A percentile compares a stretch with the other conserved stretches of the same genome.
phyloP scores from a whole-genome alignment of 2,113 vertebrate species.

The Zosterops pallidus region DNA sequence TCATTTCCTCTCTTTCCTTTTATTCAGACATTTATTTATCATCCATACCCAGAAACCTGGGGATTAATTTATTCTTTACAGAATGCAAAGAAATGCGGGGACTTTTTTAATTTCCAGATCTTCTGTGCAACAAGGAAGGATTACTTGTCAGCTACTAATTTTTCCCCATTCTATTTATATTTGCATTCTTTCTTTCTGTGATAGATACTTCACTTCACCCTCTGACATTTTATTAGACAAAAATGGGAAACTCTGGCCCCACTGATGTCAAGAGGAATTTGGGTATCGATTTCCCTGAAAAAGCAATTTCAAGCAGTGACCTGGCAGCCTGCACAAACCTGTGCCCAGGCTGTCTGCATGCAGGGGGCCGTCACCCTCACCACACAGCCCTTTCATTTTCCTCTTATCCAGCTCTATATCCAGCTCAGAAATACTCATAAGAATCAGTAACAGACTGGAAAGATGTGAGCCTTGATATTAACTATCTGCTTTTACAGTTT shows the following conservation, averaged over 20 bases:
- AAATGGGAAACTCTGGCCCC: background rate
- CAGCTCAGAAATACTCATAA: background rate
- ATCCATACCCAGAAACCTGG: constrained; percentile 7
- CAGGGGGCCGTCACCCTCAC: background rate
- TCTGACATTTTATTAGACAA: constrained; percentile 26
- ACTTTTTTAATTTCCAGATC: background rate
- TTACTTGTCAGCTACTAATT: background rate
- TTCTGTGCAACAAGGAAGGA: background rate
- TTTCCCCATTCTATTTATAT: background rate
- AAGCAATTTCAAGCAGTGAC: background rate
- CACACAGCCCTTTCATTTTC: constrained; percentile 8
- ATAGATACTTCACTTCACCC: background rate
- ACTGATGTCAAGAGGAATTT: background rate
- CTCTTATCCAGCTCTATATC: background rate
- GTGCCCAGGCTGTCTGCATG: background rate
- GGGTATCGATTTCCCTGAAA: constrained; percentile 26
- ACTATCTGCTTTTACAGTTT: constrained; percentile 29
- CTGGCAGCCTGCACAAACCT: background rate
- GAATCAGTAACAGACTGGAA: constrained; percentile 23
- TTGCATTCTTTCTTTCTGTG: background rate
- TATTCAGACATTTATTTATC: constrained; percentile 42
- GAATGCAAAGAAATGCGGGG: background rate
- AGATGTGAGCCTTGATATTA: constrained; percentile 48
- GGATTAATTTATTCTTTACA: constrained; percentile 2
- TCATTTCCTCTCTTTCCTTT: constrained; percentile 37